A percentile compares a stretch with the other conserved stretches of the same genome.
phyloP scores from a whole-genome alignment of 2,797 vertebrate species.

The Crypturellus tataupa region DNA sequence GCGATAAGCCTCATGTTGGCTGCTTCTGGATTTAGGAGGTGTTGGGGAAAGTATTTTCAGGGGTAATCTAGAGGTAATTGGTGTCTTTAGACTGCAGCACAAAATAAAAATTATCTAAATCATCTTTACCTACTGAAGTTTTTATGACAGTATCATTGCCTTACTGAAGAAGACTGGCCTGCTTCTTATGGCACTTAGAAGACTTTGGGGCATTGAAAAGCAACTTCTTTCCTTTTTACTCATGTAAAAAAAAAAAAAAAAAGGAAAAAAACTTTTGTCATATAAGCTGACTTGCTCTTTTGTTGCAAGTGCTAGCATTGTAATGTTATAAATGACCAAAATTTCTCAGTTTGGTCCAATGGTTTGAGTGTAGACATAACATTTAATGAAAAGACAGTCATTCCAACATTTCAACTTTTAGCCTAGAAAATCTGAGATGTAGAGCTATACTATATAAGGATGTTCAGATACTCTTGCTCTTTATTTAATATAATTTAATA shows the following conservation, averaged over 20 bases:
- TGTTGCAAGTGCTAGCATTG: neutral
- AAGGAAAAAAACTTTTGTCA: neutral
- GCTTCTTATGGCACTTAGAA: neutral
- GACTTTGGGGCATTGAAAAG: neutral
- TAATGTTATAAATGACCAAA: neutral
- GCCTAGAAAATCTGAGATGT: neutral
- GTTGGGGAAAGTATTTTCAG: neutral
- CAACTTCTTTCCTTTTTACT: neutral
- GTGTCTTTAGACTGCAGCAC: neutral
- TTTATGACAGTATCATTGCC: neutral
- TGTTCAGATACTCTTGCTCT: neutral
- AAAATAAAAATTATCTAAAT: neutral
- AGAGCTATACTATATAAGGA: neutral
- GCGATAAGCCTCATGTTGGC: neutral
- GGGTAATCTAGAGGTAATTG: neutral
- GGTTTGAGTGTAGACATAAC: neutral
- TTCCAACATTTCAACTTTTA: neutral
- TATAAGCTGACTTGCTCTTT: neutral
- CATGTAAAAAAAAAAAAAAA: rapidly evolving
- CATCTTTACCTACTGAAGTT: neutral
- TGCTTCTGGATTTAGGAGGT: neutral
- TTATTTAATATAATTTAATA: neutral
- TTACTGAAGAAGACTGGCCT: neutral
- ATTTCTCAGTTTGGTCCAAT: neutral
- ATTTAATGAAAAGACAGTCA: neutral